phyloP scores from a whole-genome alignment of 2,888 invertebrate genomes.

The Noctua fimbriata region DNA sequence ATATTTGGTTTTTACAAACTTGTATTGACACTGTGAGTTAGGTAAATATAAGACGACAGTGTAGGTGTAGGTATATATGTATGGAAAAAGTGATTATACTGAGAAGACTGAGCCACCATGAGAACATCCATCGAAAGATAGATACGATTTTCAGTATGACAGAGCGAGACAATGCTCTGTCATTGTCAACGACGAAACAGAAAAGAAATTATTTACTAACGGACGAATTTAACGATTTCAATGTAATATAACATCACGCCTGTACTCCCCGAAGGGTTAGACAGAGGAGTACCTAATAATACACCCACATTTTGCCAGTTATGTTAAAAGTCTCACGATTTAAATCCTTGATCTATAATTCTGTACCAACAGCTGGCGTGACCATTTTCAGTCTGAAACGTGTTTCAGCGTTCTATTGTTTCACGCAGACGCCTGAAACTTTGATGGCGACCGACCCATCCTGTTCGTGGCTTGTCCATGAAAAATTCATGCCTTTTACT shows the following conservation, averaged over 20 bases:
- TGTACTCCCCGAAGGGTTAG: neutral
- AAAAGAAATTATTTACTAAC: neutral
- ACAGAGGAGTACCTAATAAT: no score
- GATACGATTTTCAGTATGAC: neutral
- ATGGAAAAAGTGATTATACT: neutral
- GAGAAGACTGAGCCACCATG: neutral
- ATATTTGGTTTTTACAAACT: neutral
- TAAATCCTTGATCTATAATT: neutral
- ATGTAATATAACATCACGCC: neutral
- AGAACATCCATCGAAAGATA: neutral
- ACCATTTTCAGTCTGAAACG: conserved; percentile 5
- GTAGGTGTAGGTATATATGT: neutral
- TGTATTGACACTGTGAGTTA: neutral
- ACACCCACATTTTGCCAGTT: no score
- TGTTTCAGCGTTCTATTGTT: conserved; percentile 38
- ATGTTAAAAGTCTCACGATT: neutral
- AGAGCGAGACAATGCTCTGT: neutral
- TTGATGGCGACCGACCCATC: conserved; percentile 23
- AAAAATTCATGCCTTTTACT: conserved; percentile 41
- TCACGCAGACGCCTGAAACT: conserved; percentile 36
- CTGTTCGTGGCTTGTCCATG: conserved; percentile 6
- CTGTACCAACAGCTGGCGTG: neutral
- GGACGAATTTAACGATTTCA: neutral
- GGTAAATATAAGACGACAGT: neutral
- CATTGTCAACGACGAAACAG: neutral